Percentiles rank a stretch among this genome's conserved stretches.
Conservation (phyloP, 2,888 invertebrate genomes). For the Teleiodes luculella region DNA sequence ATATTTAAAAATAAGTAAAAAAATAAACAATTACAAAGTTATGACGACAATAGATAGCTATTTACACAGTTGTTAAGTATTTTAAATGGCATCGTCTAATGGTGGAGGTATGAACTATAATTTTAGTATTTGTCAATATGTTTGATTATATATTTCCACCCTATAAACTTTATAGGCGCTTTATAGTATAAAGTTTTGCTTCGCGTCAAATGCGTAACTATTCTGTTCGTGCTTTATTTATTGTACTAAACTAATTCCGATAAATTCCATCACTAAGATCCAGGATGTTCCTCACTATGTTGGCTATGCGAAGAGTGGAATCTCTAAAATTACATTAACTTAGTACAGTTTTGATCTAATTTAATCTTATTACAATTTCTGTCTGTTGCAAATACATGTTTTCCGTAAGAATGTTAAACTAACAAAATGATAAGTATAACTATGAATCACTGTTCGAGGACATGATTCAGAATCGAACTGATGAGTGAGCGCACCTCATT, state of each 20-base stretch:
- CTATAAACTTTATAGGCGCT: background rate
- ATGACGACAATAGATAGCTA: too few species aligned
- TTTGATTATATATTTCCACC: background rate
- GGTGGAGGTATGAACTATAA: too few species aligned
- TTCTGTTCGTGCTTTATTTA: too few species aligned
- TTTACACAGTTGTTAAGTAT: too few species aligned
- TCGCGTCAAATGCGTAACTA: too few species aligned
- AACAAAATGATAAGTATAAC: background rate
- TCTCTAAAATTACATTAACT: background rate
- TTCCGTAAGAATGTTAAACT: background rate
- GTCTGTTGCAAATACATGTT: background rate
- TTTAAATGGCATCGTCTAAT: too few species aligned
- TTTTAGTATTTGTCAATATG: background rate
- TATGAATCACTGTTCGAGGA: background rate
- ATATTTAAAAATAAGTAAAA: too few species aligned
- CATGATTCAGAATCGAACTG: background rate
- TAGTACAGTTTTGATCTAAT: background rate
- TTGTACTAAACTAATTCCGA: too few species aligned
- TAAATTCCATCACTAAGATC: conserved; percentile 33
- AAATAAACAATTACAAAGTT: too few species aligned
- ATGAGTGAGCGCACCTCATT: background rate
- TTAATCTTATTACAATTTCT: background rate
- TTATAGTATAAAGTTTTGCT: too few species aligned
- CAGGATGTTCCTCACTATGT: conserved; percentile 43
- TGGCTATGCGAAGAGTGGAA: conserved; percentile 33